Evolutionary conservation across 2,113 vertebrate genomes (phyloP), one percentile per base, ranked within the genome.

Genomic region (Andinoacara biseriatus): DNA sequence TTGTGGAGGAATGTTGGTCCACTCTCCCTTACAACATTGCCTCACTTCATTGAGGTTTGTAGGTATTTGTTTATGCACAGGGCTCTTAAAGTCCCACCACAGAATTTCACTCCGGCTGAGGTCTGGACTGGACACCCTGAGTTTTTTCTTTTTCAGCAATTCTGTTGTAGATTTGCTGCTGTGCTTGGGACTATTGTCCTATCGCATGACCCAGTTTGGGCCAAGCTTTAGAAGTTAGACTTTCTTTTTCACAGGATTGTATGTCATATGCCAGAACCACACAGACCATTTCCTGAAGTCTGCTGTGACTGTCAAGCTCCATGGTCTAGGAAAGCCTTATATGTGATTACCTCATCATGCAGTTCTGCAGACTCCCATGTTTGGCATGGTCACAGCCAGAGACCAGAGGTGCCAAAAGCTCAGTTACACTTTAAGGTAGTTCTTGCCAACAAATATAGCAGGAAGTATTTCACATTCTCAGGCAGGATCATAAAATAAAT

Each of bases 241-340:
- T 69, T 69, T 52, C 17, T 52, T 69, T 69, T 69, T 69, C 0
- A 10, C 65, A 52, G 65, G 65, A 69, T 43, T 0, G 2, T 69
- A 20, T 69, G 24, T 17, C 65, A 69, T 1, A 62, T 88, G 89
- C 89, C 82, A 89, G 83, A 83, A 86, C 76, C 87, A 46, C 86
- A 84, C 43, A 86, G 80, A 78, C 84, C 60, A 90, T 90, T 92
- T 93, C 87, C 89, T 65, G 40, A 40, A 87, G 85, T 89, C 82
- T 62, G 75, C 83, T 79, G 43, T 78, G 87, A 84, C 88, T 87
- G 92, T 91, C 89, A 89, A 81, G 91, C 91, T 90, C 80, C 60
- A 35, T 22, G 4, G 62, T 87, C 89, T 81, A 81, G 90, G 86
- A 90, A 92, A 90, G 81, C 86, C 26, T 31, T 77, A 74, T 76